phyloP scores from a whole-genome alignment of 1,140 invertebrate genomes.

The Drosophila mojavensis region DNA sequence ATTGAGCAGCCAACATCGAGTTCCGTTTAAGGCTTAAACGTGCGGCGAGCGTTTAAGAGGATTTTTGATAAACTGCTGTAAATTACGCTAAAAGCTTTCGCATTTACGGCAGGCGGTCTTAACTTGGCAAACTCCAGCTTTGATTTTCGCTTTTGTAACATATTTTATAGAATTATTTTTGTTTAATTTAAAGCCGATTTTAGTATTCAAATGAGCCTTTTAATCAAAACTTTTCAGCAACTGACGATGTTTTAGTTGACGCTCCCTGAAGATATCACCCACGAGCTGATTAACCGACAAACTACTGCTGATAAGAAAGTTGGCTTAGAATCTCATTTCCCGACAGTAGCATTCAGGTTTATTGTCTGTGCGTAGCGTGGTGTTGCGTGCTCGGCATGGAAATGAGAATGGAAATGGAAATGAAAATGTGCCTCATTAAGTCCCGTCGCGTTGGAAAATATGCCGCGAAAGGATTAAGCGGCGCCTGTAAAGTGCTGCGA shows the following conservation, averaged over 20 bases:
- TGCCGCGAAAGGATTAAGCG: conserved; percentile 74
- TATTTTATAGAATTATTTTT: no score
- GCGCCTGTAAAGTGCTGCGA: conserved; percentile 52
- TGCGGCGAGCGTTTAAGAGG: no score
- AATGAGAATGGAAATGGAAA: conserved; percentile 32
- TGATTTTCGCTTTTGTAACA: no score
- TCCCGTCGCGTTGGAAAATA: conserved; percentile 63
- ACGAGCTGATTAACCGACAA: conserved; percentile 33
- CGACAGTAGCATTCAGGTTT: conserved; percentile 41
- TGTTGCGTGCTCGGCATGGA: conserved; percentile 57
- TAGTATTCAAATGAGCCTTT: not conserved
- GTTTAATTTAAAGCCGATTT: no score
- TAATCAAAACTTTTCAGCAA: not conserved
- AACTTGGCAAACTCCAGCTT: no score
- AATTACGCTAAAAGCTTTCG: no score
- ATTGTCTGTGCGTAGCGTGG: conserved; percentile 53
- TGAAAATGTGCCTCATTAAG: conserved; percentile 71
- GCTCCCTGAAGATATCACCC: not conserved
- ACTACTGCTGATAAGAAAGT: conserved; percentile 42
- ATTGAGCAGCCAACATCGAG: no score
- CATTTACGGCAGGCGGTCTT: no score
- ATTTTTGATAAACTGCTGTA: no score
- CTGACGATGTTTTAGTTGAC: conserved; percentile 6
- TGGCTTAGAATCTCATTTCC: conserved; percentile 45
- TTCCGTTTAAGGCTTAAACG: no score